Conservation (phyloP, 1,140 invertebrate species). For the Drosophila kanapiae region DNA sequence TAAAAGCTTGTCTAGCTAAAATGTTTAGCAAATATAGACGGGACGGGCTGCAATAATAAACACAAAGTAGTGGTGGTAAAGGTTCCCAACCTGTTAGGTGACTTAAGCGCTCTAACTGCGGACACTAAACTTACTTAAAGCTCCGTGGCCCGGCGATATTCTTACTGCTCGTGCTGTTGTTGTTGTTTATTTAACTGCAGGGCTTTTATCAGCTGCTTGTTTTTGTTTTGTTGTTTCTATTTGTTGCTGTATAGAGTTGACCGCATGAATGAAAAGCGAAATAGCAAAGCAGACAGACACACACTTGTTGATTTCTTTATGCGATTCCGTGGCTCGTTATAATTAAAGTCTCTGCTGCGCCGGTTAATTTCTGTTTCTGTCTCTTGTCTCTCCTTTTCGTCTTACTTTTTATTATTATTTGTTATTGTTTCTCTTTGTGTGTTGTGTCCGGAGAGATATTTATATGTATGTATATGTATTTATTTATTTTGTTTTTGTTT, state of each 20-base stretch:
- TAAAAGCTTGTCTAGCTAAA: conserved; percentile 46
- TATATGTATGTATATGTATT: conserved; percentile 6
- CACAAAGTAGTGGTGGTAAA: conserved; percentile 7
- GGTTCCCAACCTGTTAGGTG: conserved; percentile 20
- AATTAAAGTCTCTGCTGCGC: conserved; percentile 52
- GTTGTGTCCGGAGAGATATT: conserved; percentile 14
- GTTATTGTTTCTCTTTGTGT: conserved; percentile 59
- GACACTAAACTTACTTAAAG: conserved; percentile 47
- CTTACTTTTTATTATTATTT: conserved; percentile 32
- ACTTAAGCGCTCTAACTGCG: conserved; percentile 11
- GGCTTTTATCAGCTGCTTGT: conserved; percentile 48
- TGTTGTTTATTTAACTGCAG: conserved; percentile 41
- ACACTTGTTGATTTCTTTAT: conserved; percentile 80
- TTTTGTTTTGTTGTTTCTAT: conserved; percentile 24
- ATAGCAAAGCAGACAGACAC: conserved; percentile 57
- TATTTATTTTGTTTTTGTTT: conserved; percentile 44
- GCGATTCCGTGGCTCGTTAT: conserved; percentile 46
- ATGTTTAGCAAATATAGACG: conserved; percentile 53
- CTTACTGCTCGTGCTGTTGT: conserved; percentile 30
- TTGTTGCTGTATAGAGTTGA: conserved; percentile 51
- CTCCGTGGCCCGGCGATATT: conserved; percentile 46
- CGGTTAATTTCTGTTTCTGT: conserved; percentile 27
- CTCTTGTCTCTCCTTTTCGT: conserved; percentile 10
- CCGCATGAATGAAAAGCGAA: conserved; percentile 76
- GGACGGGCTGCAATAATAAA: neutral